Conservation (phyloP, 1,140 invertebrate genomes). For the Sycophila sp. region DNA sequence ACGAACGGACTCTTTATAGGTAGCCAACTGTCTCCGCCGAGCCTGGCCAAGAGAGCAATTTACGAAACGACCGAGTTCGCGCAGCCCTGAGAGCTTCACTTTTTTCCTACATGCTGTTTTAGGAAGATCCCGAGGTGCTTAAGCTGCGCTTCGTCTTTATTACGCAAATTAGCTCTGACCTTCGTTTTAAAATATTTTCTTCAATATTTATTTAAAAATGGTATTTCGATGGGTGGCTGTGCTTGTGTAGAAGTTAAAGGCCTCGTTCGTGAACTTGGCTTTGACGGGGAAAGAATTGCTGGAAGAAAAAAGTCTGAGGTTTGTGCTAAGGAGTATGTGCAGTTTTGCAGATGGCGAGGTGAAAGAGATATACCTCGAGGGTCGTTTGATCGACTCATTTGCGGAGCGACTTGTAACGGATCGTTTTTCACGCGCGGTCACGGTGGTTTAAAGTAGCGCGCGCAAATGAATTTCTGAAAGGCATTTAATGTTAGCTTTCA, state of each 20-base stretch:
- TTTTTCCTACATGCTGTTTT: neutral
- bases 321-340: neutral
- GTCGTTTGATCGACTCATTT: conserved; percentile 31
- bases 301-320: conserved; percentile 10
- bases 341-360: neutral
- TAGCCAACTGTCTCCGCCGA: neutral
- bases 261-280: too few species aligned
- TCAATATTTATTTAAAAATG: too few species aligned
- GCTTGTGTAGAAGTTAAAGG: too few species aligned
- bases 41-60: conserved; percentile 1
- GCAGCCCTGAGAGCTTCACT: neutral
- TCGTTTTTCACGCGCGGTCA: conserved; percentile 13
- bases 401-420: conserved; percentile 22
- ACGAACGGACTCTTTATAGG: conserved; percentile 1
- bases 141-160: neutral
- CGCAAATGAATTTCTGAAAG: conserved; percentile 22
- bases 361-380: neutral
- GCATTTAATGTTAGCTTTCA: conserved; percentile 27
- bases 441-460: conserved; percentile 29
- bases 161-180: too few species aligned
- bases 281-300: too few species aligned
- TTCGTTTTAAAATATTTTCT: too few species aligned
- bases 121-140: too few species aligned
- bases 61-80: conserved; percentile 22
- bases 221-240: too few species aligned